phyloP scores from a whole-genome alignment of 2,888 invertebrate genomes.

The Diplolepis rosae region DNA sequence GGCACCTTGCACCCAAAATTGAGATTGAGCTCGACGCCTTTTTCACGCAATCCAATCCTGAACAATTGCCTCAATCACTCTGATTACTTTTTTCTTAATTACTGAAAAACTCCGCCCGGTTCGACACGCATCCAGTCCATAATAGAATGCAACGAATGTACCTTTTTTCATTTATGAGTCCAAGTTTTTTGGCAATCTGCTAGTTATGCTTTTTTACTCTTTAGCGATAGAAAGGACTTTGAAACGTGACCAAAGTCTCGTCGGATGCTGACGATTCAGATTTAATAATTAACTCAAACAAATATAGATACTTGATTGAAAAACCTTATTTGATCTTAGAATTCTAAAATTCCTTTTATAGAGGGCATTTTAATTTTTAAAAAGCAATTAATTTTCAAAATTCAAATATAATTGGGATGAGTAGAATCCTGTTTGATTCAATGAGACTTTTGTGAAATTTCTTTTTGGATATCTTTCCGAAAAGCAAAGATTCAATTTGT shows the following conservation, averaged over 20 bases:
- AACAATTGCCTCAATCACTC: slow-evolving; percentile 10
- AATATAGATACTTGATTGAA: not conserved
- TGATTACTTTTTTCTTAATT: slow-evolving; percentile 22
- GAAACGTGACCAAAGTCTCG: not conserved
- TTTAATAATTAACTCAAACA: not conserved
- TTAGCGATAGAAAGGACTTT: not conserved
- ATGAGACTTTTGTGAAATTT: no score
- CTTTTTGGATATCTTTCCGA: no score
- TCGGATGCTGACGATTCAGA: not conserved
- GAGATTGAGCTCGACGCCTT: slow-evolving; percentile 2
- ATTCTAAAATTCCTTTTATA: not conserved
- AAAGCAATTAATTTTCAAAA: not conserved
- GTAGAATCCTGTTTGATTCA: no score
- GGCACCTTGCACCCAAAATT: slow-evolving; percentile 14
- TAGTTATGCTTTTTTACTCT: slow-evolving; percentile 1
- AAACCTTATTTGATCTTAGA: not conserved
- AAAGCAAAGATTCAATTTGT: no score
- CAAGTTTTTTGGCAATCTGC: not conserved
- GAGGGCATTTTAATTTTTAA: not conserved
- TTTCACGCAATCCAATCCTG: slow-evolving; percentile 17
- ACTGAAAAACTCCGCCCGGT: not conserved
- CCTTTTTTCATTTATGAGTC: not conserved
- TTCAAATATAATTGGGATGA: no score
- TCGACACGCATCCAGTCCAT: not conserved
- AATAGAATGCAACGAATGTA: not conserved